A percentile compares a stretch with the other conserved stretches of the same genome.
phyloP scores from a whole-genome alignment of 2,888 invertebrate species.

The Suillia variegata region DNA sequence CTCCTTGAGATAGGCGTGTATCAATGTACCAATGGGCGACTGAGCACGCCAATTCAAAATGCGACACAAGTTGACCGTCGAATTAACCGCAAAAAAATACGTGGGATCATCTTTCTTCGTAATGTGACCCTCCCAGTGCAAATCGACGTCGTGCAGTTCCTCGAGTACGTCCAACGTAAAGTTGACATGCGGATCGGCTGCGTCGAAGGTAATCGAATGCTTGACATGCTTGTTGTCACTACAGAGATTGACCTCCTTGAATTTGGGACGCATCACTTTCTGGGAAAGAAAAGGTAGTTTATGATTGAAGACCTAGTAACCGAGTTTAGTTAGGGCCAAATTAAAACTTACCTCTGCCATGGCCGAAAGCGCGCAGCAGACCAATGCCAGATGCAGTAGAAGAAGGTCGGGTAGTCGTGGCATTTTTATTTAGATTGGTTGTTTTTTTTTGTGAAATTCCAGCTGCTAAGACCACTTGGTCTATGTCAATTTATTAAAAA shows the following conservation, averaged over 20 bases:
- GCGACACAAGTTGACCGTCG: constrained; percentile 50
- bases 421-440: too few relatives aligned
- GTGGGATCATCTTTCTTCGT: constrained; percentile 44
- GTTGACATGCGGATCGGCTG: constrained; percentile 52
- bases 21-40: constrained; percentile 49
- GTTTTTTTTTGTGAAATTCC: too few relatives aligned
- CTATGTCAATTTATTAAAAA: too few relatives aligned
- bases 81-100: constrained; percentile 44
- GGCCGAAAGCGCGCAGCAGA: constrained; percentile 21
- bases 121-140: constrained; percentile 43
- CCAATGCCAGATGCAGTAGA: constrained; percentile 33
- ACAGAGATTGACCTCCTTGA: constrained; percentile 52
- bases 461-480: too few relatives aligned
- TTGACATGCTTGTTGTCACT: constrained; percentile 48
- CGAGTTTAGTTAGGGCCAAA: neutral
- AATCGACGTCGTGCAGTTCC: constrained; percentile 43
- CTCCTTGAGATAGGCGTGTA: constrained; percentile 43
- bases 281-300: constrained; percentile 20
- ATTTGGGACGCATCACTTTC: constrained; percentile 56
- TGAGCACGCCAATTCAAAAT: constrained; percentile 41
- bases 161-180: constrained; percentile 49
- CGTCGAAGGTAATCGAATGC: constrained; percentile 47
- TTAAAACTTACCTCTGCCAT: constrained; percentile 40
- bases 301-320: neutral
- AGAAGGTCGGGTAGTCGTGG: too few relatives aligned